These are phyloP conservation scores for Calyptomena viridis DNA, from an alignment of 2,113 vertebrate genomes.

Conservation along the genomic window DNA sequence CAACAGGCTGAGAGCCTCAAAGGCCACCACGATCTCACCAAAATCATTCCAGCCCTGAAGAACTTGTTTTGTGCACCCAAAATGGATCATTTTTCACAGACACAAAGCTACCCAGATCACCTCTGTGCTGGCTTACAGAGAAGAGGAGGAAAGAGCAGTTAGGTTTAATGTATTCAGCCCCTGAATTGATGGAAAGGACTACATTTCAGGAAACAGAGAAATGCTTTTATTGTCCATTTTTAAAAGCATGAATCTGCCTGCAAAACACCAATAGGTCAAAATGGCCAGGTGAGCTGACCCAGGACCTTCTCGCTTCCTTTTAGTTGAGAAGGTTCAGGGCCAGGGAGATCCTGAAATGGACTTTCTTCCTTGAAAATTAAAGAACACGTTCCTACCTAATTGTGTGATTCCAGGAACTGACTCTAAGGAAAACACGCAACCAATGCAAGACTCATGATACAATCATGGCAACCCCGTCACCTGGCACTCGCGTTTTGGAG, in stretches of 20 bases:
- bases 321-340: background rate
- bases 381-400: slow-evolving; percentile 42
- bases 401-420: slow-evolving; percentile 67
- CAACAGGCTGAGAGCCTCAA: background rate
- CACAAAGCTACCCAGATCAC: background rate
- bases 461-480: background rate
- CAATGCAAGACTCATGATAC: slow-evolving; percentile 41
- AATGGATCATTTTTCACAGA: background rate
- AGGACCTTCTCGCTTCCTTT: background rate
- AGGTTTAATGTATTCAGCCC: background rate
- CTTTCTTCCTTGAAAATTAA: slow-evolving; percentile 58
- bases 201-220: background rate
- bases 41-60: background rate
- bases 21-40: background rate
- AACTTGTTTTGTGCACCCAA: background rate
- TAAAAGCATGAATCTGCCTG: background rate
- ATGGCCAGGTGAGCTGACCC: background rate
- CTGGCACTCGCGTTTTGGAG: background rate
- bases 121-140: background rate
- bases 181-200: background rate
- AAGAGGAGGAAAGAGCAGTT: background rate
- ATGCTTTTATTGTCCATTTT: background rate
- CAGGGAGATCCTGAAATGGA: background rate
- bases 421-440: slow-evolving; percentile 25
- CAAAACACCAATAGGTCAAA: background rate